Base-by-base conservation (phyloP, 2,888 invertebrate genomes). In the Sphinx pinastri region DNA sequence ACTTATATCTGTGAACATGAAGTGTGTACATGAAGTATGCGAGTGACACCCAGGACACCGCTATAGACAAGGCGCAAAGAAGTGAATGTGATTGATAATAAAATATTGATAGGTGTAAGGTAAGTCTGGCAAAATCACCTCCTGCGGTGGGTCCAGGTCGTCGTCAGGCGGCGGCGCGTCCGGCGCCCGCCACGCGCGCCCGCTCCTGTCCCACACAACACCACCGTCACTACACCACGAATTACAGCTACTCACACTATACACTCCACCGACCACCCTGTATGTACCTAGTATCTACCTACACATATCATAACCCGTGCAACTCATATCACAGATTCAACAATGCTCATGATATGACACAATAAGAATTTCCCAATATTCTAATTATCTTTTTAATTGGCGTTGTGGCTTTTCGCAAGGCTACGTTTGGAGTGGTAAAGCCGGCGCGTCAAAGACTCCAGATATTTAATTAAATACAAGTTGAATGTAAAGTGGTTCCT, bases 51-150 rank as follows among this genome's bases (percentile, higher is more conserved):
- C 84, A 84, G 85, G 84, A 86, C 85, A 86, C 83, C 81, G 86
- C 82, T 88, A 82, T 85, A 86, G 81, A 85, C 81, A 88, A 88
- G 88, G 86, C 86, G 82, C 74, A 86, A 81, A 90, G 85, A 88
- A 85, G 91, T 91, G 91, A 88, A 85, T 84, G 91, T 90, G 88
- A 84, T 85, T 81, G 82, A 85, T 78, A 85, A 74, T 76, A 82
- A 79, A 81, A 77, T 74, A 78, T 81, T 79, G 80, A 82, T 84
- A 85, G 85, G 88, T 90, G 90, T 89, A 88, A 91, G 92, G 93
- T 93, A 94, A 92, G 81, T 94, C 93, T 94, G 93, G 94, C 93
- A 93, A 93, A 93, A 92, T 94, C 94, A 94, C 94, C 94, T 94
- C 93, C 86, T 88, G 90, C 81, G 90, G 90, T 81, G 90, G 90